phyloP scores from a whole-genome alignment of 2,113 vertebrate genomes.

The Panurus biarmicus region DNA sequence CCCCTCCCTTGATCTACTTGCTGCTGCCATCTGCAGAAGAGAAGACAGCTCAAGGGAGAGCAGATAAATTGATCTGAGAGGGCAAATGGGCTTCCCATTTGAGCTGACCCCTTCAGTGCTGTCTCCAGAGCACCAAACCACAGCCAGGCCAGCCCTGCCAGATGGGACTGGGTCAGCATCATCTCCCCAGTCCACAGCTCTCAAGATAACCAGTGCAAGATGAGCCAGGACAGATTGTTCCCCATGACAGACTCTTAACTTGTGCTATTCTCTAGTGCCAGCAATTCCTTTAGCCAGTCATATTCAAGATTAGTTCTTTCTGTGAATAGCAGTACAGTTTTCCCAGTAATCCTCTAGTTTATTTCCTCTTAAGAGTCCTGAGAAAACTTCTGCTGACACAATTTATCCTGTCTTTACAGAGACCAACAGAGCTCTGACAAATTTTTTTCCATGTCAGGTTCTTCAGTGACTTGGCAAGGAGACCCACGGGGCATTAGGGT shows the following conservation, averaged over 20 bases:
- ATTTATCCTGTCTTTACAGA: neutral
- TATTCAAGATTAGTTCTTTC: neutral
- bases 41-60: neutral
- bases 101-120: neutral
- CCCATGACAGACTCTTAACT: neutral
- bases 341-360: neutral
- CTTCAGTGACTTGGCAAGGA: neutral
- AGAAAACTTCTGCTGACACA: neutral
- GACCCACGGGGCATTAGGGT: neutral
- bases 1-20: neutral
- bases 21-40: neutral
- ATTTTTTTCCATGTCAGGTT: neutral
- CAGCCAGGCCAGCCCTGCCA: neutral
- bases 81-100: neutral
- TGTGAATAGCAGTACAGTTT: neutral
- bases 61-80: neutral
- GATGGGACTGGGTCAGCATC: neutral
- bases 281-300: neutral
- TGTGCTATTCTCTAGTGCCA: neutral
- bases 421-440: neutral
- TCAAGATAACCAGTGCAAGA: neutral
- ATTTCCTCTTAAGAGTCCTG: neutral
- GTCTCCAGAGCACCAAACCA: neutral
- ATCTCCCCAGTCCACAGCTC: neutral
- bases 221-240: conserved; percentile 28